Conservation (phyloP, 2,888 invertebrate genomes). For the Diploptera punctata region DNA sequence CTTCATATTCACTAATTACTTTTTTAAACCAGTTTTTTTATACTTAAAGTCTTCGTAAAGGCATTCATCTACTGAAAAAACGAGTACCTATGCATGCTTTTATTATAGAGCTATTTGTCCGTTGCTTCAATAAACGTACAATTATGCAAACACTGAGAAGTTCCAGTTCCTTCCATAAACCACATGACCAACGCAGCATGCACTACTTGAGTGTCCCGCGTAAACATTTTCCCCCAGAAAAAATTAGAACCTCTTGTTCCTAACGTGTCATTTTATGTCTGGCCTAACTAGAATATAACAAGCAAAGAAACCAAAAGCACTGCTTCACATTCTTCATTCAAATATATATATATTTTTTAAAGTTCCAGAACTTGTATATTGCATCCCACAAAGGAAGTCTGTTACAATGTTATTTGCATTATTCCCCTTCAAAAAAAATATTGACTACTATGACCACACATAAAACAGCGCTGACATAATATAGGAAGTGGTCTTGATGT, state of each 20-base stretch:
- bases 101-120: not conserved
- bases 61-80: constrained; percentile 24
- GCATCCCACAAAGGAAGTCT: not conserved
- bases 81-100: constrained; percentile 13
- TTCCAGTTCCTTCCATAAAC: constrained; percentile 1
- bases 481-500: not conserved
- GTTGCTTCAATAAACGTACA: not conserved
- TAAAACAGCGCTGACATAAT: not conserved
- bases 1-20: not conserved
- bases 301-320: constrained; percentile 24
- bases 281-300: constrained; percentile 27
- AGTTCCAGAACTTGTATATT: not conserved
- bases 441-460: not conserved
- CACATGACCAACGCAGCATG: not conserved
- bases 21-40: too few species aligned
- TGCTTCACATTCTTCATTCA: not conserved
- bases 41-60: constrained; percentile 22
- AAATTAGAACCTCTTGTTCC: not conserved
- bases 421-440: constrained; percentile 13
- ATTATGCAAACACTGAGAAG: not conserved
- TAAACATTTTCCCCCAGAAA: not conserved
- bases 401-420: not conserved
- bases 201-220: constrained; percentile 6
- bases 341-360: not conserved
- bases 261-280: constrained; percentile 6